phyloP scores from a whole-genome alignment of 2,113 vertebrate genomes.

The Corythoichthys intestinalis region DNA sequence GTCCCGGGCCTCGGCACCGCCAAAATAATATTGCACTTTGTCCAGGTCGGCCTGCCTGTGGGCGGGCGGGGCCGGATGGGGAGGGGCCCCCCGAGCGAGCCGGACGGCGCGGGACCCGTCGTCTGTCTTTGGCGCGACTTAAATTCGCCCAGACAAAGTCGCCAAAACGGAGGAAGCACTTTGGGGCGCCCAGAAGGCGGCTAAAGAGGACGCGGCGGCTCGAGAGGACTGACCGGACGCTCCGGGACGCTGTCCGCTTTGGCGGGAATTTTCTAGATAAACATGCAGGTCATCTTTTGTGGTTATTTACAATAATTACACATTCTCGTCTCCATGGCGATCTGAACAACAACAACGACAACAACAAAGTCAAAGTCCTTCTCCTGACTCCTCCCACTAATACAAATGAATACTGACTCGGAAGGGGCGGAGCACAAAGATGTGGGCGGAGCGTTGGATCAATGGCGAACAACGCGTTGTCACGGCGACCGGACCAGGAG shows the following conservation, averaged over 20 bases:
- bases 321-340: constrained; percentile 52
- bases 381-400: constrained; percentile 56
- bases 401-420: constrained; percentile 66
- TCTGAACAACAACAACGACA: constrained; percentile 41
- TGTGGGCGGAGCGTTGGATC: constrained; percentile 18
- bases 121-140: background rate
- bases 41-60: constrained; percentile 48
- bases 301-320: constrained; percentile 83
- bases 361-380: constrained; percentile 39
- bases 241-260: constrained; percentile 60
- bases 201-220: constrained; percentile 11
- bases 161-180: constrained; percentile 76
- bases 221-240: background rate
- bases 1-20: constrained; percentile 9
- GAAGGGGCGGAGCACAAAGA: constrained; percentile 23
- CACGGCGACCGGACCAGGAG: constrained; percentile 27
- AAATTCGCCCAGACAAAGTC: background rate
- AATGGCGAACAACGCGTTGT: constrained; percentile 13
- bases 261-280: constrained; percentile 79
- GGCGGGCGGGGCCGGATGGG: constrained; percentile 14
- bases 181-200: constrained; percentile 55
- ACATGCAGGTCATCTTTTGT: constrained; percentile 80
- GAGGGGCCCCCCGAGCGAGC: background rate
- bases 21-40: constrained; percentile 63
- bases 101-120: background rate